Evolutionary conservation across 2,113 vertebrate genomes (phyloP), one percentile per base, ranked within the genome.

Genomic region (Dasyprocta punctata): DNA sequence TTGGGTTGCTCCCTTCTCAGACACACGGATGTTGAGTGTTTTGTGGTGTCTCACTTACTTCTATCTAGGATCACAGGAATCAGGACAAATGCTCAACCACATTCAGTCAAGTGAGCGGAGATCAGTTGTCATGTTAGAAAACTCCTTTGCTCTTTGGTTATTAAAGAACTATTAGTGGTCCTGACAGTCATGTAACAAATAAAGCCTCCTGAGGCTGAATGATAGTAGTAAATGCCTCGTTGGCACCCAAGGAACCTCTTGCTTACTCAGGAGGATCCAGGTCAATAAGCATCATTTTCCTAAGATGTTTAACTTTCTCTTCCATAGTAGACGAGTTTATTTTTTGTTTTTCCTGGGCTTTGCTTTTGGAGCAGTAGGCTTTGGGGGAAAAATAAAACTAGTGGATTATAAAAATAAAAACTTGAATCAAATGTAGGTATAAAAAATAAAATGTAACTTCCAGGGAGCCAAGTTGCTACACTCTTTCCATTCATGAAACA

Each of bases 251-350:
- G 80, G 61, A 86, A 49, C 78, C 1, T 1, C 86, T 84, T 24
- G 38, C 56, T 89, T 56, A 26, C 61, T 58, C 80, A 54, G 83
- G 47, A 47, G 86, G 56, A 94, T 94, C 58, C 83, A 80, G 67
- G 89, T 96, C 89, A 96, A 52, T 60, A 94, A 95, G 41, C 47
- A 44, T 82, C 16, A 90, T 95, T 96, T 96, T 96, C 52, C 24
- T 86, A 60, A 96, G 80, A 77, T 54, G 41, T 94, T 94, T 73
- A 88, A 96, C 71, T 96, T 95, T 86, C 56, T 89, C 91, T 91
- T 88, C 38, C 38, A 17, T 86, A 60, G 83, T 83, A 92, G 47
- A 67, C 17, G 90, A 65, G 3, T 60, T 92, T 93, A 10, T 71
- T 41, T 87, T 60, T 69, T 87, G 84, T 60, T 69, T 87, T 1